A percentile compares a stretch with the other conserved stretches of the same genome.
Evolutionary conservation across 1,140 invertebrate genomes (phyloP).

Genomic region (Mamestra configurata): DNA sequence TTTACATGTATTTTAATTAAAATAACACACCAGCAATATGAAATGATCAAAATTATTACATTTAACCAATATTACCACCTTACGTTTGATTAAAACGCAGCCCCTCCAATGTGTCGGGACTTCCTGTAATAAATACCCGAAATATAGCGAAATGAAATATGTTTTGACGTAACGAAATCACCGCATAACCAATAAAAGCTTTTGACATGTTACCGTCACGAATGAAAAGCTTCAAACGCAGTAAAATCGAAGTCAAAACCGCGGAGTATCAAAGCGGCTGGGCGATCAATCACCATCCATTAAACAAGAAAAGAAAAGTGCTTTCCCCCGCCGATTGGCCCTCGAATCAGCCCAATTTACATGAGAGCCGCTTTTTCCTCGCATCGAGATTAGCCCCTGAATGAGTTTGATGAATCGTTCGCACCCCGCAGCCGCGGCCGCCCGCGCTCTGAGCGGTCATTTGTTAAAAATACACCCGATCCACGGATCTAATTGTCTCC

Average conservation of each 20-base stretch:
- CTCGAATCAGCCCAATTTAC: constrained; percentile 87
- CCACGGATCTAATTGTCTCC: constrained; percentile 87
- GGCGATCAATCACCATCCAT: constrained; percentile 88
- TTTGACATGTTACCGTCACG: constrained; percentile 45
- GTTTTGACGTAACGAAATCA: constrained; percentile 15
- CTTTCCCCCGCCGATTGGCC: constrained; percentile 85
- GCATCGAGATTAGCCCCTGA: constrained; percentile 87
- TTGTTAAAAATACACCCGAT: constrained; percentile 88
- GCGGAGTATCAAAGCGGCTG: constrained; percentile 82
- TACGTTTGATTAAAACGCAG: constrained; percentile 11
- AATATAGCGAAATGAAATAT: constrained; percentile 32
- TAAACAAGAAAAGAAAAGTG: constrained; percentile 87
- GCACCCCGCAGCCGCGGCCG: constrained; percentile 73
- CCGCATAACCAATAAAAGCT: constrained; percentile 36
- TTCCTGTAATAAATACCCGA: not conserved
- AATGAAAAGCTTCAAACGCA: constrained; percentile 71
- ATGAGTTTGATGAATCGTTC: constrained; percentile 88
- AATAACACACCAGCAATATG: constrained; percentile 10
- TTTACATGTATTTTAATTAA: constrained; percentile 41
- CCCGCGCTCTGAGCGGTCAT: constrained; percentile 77
- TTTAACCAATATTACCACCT: constrained; percentile 19
- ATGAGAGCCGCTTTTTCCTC: constrained; percentile 88
- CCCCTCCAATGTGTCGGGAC: not conserved
- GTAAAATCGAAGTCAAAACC: constrained; percentile 85
- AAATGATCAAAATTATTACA: constrained; percentile 33